Base-by-base conservation (phyloP, 2,888 invertebrate species). In the Cantharis flavilabris region DNA sequence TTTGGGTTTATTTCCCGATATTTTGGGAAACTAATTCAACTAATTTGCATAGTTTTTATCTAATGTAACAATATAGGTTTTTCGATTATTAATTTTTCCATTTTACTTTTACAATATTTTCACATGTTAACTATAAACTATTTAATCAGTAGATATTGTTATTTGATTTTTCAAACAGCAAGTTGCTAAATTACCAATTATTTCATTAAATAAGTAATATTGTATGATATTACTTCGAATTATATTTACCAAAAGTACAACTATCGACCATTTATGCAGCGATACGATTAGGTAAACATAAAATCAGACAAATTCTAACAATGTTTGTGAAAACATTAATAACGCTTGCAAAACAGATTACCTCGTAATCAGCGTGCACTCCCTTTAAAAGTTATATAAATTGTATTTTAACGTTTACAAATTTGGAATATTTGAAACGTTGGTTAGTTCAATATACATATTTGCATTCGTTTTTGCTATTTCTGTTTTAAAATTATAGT, bases 301-400 rank as follows among this genome's bases (percentile, higher is more conserved):
- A 75, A 73, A 76, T 72, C 75, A 63, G 62, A 76, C 71, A 76
- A 67, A 76, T 74, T 71, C 71, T 28, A 71, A 72, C 76, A 65
- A 74, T 80, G 76, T 77, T 80, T 78, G 75, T 73, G 73, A 79
- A 79, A 80, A 78, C 79, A 77, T 78, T 81, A 81, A 80, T 80
- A 80, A 78, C 77, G 71, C 76, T 75, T 73, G 75, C 74, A 71
- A 78, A 71, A 76, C 75, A 78, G 80, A 81, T 81, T 81, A 78
- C 28, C 70, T 14, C 72, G 70, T 49, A 70, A 72, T 75, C 33
- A 14, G 33, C 33, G 63, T 67, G 30, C 16, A 28, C 75, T 62
- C 49, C 49, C 13, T 49, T 49, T 49, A n/a, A 49, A 49, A 49
- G 49, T 49, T 49, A 49, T 49, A 49, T 49, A 49, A 49, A 49